Evolutionary conservation across 2,888 invertebrate species (phyloP).

Genomic region (Pandemis cinnamomeana): DNA sequence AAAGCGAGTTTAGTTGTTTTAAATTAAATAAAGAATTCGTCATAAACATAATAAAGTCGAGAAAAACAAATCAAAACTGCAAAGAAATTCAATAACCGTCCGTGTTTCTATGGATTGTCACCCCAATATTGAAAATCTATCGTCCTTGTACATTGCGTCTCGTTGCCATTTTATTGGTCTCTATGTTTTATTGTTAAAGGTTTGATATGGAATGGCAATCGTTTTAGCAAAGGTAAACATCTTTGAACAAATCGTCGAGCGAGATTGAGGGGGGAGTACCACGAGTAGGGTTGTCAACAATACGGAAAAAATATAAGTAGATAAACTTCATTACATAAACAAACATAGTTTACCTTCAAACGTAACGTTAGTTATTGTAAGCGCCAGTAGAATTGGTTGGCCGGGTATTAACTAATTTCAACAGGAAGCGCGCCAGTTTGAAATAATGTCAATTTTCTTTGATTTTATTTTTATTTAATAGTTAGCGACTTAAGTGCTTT

Average conservation of each 20-base stretch:
- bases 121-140: slow-evolving; percentile 67
- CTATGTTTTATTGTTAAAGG: slow-evolving; percentile 50
- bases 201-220: slow-evolving; percentile 50
- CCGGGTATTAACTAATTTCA: too few species aligned
- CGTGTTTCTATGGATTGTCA: slow-evolving; percentile 77
- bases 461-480: too few species aligned
- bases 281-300: background rate
- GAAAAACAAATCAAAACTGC: slow-evolving; percentile 77
- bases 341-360: too few species aligned
- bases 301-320: background rate
- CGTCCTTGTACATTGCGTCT: slow-evolving; percentile 46
- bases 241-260: slow-evolving; percentile 71
- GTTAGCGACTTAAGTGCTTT: too few species aligned
- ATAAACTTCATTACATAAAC: too few species aligned
- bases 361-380: too few species aligned
- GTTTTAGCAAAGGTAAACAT: slow-evolving; percentile 45
- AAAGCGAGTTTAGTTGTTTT: too few species aligned
- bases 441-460: too few species aligned
- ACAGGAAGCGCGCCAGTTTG: too few species aligned
- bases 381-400: too few species aligned
- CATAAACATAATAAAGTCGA: slow-evolving; percentile 58
- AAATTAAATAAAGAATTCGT: slow-evolving; percentile 2
- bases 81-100: slow-evolving; percentile 81
- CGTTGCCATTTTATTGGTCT: slow-evolving; percentile 19
- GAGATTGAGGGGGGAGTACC: slow-evolving; percentile 66